A percentile compares a stretch with the other conserved stretches of the same genome.
Evolutionary conservation across 2,797 vertebrate species (phyloP).

Genomic region (Sebastolobus alascanus): DNA sequence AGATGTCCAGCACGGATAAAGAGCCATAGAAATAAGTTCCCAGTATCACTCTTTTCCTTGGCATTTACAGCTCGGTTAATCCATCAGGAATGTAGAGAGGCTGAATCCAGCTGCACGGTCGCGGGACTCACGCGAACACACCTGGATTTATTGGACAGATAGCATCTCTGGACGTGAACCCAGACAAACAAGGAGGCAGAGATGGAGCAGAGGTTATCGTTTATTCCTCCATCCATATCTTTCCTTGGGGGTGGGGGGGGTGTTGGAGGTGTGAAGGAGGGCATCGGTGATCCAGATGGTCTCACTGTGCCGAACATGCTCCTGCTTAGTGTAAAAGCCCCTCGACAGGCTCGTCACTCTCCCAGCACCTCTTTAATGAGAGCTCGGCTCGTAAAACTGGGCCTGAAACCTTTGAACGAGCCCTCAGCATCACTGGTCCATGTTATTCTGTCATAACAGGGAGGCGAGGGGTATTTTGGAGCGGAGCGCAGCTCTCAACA

Average conservation of each 20-base stretch:
- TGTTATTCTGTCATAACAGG: conserved; percentile 64
- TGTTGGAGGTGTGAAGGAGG: conserved; percentile 44
- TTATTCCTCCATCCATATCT: conserved; percentile 27
- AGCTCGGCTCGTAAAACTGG: conserved; percentile 64
- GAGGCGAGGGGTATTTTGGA: conserved; percentile 35
- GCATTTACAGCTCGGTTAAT: conserved; percentile 52
- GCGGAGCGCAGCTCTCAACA: conserved; percentile 59
- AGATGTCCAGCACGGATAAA: conserved; percentile 30
- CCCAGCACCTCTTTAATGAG: conserved; percentile 80
- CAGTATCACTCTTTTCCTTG: conserved; percentile 39
- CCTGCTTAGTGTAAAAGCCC: conserved; percentile 61
- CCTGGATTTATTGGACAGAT: conserved; percentile 69
- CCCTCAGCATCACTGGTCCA: conserved; percentile 59
- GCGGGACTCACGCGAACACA: conserved; percentile 43
- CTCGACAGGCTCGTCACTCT: conserved; percentile 70
- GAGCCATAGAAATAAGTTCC: conserved; percentile 31
- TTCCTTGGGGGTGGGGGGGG: neutral
- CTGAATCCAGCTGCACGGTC: conserved; percentile 49
- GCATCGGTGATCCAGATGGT: conserved; percentile 60
- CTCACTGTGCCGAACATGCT: conserved; percentile 47
- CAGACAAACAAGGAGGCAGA: conserved; percentile 42
- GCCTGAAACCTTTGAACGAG: conserved; percentile 68
- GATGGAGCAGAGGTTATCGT: conserved; percentile 54
- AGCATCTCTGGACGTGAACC: conserved; percentile 61
- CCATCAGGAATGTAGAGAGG: conserved; percentile 65